These are phyloP conservation scores for Hypanus sabinus DNA, from an alignment of 2,113 vertebrate species.

Conservation along the genomic window DNA sequence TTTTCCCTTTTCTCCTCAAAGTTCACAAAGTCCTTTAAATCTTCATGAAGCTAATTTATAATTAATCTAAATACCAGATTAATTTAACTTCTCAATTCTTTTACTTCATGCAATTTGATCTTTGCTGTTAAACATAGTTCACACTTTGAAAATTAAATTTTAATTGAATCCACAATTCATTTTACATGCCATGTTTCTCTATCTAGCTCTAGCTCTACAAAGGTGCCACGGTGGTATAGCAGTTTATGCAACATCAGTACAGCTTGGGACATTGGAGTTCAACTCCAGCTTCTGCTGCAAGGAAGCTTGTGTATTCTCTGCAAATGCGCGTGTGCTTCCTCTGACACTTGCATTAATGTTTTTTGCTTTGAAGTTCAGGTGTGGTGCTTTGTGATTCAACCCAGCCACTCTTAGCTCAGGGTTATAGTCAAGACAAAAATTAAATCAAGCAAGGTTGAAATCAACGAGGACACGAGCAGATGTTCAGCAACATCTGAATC, in stretches of 20 bases:
- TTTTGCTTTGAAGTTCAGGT: not conserved
- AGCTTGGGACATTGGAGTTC: no score
- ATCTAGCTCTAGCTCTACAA: no score
- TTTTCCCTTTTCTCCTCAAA: not conserved
- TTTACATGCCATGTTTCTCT: not conserved
- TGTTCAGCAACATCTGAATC: no score
- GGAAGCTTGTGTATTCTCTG: no score
- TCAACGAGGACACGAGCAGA: no score
- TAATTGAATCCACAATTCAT: slow-evolving; percentile 15
- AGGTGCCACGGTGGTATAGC: no score
- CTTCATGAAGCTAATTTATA: not conserved
- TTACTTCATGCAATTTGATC: not conserved
- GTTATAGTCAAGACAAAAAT: not conserved
- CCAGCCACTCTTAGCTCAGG: not conserved
- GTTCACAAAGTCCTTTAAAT: not conserved
- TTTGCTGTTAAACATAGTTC: not conserved
- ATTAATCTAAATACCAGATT: not conserved
- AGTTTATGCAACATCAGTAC: no score
- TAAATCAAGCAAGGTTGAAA: not conserved
- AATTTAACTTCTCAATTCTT: not conserved
- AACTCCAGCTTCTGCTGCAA: no score
- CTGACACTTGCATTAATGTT: not conserved
- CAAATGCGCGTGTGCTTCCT: no score
- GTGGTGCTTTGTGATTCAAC: not conserved
- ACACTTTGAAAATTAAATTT: not conserved